Evolutionary conservation across 2,888 invertebrate genomes (phyloP).

Genomic region (Dynastes tityus): DNA sequence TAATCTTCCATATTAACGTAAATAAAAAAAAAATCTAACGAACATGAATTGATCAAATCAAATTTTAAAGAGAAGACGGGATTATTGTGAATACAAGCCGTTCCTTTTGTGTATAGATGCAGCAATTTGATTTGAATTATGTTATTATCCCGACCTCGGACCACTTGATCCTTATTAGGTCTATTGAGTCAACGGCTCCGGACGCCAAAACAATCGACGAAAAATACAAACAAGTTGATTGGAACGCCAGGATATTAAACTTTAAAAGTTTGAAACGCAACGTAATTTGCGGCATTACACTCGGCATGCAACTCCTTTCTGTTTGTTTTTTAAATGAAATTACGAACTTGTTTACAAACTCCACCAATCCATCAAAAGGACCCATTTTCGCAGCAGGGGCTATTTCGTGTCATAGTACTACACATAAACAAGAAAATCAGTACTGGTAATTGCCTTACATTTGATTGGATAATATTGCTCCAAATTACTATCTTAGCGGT

Average conservation of each 20-base stretch:
- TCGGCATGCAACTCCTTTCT: conserved; percentile 24
- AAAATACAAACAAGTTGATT: conserved; percentile 45
- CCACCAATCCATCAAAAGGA: conserved; percentile 29
- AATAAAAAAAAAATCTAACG: conserved; percentile 16
- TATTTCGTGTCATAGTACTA: conserved; percentile 43
- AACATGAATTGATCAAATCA: conserved; percentile 26
- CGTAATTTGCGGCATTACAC: conserved; percentile 21
- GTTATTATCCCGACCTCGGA: conserved; percentile 58
- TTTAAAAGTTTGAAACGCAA: conserved; percentile 28
- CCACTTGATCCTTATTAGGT: conserved; percentile 49
- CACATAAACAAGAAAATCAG: conserved; percentile 32
- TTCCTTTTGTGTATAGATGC: neutral
- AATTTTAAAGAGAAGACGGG: conserved; percentile 7
- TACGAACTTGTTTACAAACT: conserved; percentile 40
- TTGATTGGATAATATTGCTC: neutral
- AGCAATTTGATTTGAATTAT: conserved; percentile 53
- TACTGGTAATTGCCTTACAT: neutral
- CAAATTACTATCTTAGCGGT: neutral
- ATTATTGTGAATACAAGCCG: conserved; percentile 22
- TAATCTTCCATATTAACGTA: too few relatives aligned
- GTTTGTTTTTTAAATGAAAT: conserved; percentile 30
- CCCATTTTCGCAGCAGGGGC: conserved; percentile 32
- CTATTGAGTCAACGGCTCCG: conserved; percentile 46
- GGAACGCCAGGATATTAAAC: conserved; percentile 36
- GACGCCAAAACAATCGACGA: conserved; percentile 31